Percentiles rank a stretch among this genome's conserved stretches.
phyloP scores from a whole-genome alignment of 2,888 invertebrate genomes.

The Cosmopolites sordidus region DNA sequence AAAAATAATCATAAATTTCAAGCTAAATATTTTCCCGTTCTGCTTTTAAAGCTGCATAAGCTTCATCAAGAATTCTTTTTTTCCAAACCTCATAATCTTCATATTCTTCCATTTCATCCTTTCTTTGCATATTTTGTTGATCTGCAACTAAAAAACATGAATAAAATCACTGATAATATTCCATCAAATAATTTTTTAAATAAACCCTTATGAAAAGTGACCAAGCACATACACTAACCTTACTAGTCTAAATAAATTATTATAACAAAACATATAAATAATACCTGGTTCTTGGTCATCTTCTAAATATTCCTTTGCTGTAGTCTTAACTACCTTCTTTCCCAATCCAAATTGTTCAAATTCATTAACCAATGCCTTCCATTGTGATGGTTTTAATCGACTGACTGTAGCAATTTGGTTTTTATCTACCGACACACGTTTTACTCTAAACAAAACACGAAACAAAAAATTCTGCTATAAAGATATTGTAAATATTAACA shows the following conservation, averaged over 20 bases:
- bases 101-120: slow-evolving; percentile 38
- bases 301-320: slow-evolving; percentile 12
- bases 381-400: slow-evolving; percentile 57
- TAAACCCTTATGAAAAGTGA: too few species aligned
- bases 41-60: slow-evolving; percentile 35
- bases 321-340: slow-evolving; percentile 12
- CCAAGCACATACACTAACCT: too few species aligned
- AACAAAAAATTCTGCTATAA: slow-evolving; percentile 6
- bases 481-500: background rate
- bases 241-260: too few species aligned
- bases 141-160: slow-evolving; percentile 13
- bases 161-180: too few species aligned
- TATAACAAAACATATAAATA: too few species aligned
- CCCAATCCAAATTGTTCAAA: slow-evolving; percentile 51
- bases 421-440: slow-evolving; percentile 57
- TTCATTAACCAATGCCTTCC: slow-evolving; percentile 56
- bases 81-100: slow-evolving; percentile 64
- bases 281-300: slow-evolving; percentile 13
- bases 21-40: background rate
- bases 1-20: too few species aligned
- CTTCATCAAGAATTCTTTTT: slow-evolving; percentile 53
- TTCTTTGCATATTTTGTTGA: slow-evolving; percentile 15
- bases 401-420: slow-evolving; percentile 55
- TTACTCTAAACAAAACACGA: slow-evolving; percentile 45
- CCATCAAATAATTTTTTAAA: too few species aligned